Conservation (phyloP, 2,888 invertebrate genomes). For the Eubasilissa splendida region DNA sequence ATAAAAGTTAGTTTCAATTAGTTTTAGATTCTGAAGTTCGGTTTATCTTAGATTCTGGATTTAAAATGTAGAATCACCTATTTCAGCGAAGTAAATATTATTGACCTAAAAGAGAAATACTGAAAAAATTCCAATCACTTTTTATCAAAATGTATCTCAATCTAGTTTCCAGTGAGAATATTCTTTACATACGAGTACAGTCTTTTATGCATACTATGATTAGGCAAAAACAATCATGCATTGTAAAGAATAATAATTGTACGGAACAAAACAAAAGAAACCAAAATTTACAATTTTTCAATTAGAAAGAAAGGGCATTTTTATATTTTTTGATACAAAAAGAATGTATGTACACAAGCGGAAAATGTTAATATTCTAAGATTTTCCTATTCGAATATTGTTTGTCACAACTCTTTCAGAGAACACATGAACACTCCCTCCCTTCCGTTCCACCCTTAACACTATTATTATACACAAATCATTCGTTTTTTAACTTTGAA, state of each 20-base stretch:
- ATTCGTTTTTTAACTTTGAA: neutral
- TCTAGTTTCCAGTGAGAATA: conserved; percentile 22
- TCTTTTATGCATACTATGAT: conserved; percentile 39
- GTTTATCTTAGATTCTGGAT: too few species aligned
- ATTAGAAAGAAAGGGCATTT: too few species aligned
- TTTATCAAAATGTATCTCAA: too few species aligned
- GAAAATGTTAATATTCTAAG: neutral
- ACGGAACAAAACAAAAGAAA: neutral
- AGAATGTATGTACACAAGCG: neutral
- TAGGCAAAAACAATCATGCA: conserved; percentile 18
- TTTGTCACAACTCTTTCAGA: conserved; percentile 41
- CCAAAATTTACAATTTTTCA: too few species aligned
- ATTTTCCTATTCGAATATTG: conserved; percentile 34
- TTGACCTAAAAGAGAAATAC: too few species aligned
- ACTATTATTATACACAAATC: conserved; percentile 19
- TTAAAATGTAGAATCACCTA: too few species aligned
- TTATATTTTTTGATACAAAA: neutral
- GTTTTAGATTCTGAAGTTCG: too few species aligned
- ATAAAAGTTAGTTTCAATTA: too few species aligned
- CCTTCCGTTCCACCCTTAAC: neutral
- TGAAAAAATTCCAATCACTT: too few species aligned
- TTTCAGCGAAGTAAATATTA: too few species aligned
- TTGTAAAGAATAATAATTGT: neutral
- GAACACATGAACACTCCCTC: conserved; percentile 36
- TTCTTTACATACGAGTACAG: conserved; percentile 33